Evolutionary conservation across 1,140 invertebrate species (phyloP).

Genomic region (Hylaeus volcanicus): DNA sequence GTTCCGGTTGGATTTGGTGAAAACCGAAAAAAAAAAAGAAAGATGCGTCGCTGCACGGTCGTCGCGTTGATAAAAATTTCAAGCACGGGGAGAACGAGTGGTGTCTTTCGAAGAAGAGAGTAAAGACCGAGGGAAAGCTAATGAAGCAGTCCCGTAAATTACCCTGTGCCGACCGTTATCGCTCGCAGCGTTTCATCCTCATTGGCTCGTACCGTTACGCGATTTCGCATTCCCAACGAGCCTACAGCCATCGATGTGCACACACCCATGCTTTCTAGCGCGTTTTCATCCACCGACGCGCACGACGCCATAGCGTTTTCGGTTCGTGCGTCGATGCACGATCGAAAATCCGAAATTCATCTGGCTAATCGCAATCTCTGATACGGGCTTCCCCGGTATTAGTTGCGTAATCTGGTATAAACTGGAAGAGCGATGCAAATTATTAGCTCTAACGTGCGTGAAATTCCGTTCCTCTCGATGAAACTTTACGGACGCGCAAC

Average conservation of each 20-base stretch:
- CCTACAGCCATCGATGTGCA: neutral
- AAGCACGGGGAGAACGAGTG: neutral
- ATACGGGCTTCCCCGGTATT: constrained; percentile 1
- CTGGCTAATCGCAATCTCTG: constrained; percentile 11
- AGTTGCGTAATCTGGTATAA: constrained; percentile 36
- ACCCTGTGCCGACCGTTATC: constrained; percentile 60
- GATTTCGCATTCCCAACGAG: neutral
- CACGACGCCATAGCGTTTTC: neutral
- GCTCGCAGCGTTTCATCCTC: constrained; percentile 52
- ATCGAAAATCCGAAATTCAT: constrained; percentile 33
- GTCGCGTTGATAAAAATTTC: too few species aligned
- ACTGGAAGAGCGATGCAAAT: neutral
- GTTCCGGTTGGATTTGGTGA: neutral
- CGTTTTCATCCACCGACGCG: neutral
- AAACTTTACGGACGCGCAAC: neutral
- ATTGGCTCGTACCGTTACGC: constrained; percentile 60
- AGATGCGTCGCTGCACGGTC: neutral
- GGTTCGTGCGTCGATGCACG: neutral
- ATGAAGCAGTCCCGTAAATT: constrained; percentile 69
- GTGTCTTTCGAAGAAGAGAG: neutral
- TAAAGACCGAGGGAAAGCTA: constrained; percentile 27
- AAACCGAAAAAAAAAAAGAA: neutral
- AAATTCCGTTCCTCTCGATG: neutral
- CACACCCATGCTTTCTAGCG: neutral
- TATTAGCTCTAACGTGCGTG: neutral